Conservation (phyloP, 2,113 vertebrate species). For the Pelecanoides urinatrix region DNA sequence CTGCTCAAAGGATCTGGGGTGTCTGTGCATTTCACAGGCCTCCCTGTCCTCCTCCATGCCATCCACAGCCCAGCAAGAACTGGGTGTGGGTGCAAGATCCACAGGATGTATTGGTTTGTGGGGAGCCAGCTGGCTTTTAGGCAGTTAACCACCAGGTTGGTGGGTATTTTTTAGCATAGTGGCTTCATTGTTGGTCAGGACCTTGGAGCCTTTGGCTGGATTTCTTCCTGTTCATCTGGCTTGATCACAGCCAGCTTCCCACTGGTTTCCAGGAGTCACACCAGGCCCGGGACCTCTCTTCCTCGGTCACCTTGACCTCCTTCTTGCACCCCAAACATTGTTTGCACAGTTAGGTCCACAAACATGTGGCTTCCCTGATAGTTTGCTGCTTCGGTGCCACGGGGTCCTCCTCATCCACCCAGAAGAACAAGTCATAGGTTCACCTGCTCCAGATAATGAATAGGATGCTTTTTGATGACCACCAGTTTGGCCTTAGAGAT, state of each 20-base stretch:
- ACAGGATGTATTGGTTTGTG: constrained; percentile 9
- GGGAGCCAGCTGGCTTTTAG: neutral
- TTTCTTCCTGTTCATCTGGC: neutral
- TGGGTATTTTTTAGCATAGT: neutral
- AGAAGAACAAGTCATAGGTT: neutral
- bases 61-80: neutral
- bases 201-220: neutral
- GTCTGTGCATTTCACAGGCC: neutral
- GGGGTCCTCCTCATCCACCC: neutral
- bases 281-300: neutral
- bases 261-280: neutral
- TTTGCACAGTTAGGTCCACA: neutral
- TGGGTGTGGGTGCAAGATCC: neutral
- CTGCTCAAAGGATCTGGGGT: neutral
- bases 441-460: neutral
- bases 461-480: neutral
- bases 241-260: neutral
- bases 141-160: neutral
- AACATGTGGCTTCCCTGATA: neutral
- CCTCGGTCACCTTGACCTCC: accelerated
- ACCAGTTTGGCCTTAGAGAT: neutral
- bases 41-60: neutral
- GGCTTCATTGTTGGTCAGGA: neutral
- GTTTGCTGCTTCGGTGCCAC: neutral
- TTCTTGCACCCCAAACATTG: neutral